A percentile compares a stretch with the other conserved stretches of the same genome.
phyloP scores from a whole-genome alignment of 1,140 invertebrate species.

The Vanessa atalanta region DNA sequence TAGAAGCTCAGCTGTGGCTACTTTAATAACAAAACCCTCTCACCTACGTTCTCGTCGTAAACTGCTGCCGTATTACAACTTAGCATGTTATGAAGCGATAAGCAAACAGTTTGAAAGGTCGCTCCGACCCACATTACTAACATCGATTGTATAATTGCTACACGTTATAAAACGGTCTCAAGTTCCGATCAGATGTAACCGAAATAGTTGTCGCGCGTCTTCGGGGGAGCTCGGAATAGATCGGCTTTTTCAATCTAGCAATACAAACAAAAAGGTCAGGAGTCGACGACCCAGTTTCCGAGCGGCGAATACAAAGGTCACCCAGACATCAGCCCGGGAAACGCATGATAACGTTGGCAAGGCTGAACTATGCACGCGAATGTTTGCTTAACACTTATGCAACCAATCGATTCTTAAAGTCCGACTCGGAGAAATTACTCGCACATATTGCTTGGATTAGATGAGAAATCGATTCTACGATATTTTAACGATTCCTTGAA shows the following conservation, averaged over 20 bases:
- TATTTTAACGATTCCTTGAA: not conserved
- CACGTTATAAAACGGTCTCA: conserved; percentile 9
- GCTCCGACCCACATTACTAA: conserved; percentile 28
- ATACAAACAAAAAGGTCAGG: conserved; percentile 76
- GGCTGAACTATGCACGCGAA: conserved; percentile 57
- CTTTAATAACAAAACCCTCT: conserved; percentile 31
- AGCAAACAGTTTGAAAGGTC: conserved; percentile 26
- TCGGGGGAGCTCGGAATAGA: conserved; percentile 49
- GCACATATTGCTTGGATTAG: not conserved
- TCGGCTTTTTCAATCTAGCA: conserved; percentile 64
- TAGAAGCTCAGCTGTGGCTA: conserved; percentile 32
- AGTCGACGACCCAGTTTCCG: conserved; percentile 73
- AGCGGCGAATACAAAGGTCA: conserved; percentile 70
- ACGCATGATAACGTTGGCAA: conserved; percentile 63
- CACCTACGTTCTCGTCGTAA: conserved; percentile 19
- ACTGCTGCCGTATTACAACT: conserved; percentile 26
- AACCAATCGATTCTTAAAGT: conserved; percentile 35
- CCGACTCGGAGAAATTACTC: conserved; percentile 16
- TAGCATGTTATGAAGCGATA: conserved; percentile 23
- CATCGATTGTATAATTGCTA: conserved; percentile 21
- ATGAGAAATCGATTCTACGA: conserved; percentile 12
- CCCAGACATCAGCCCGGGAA: conserved; percentile 69
- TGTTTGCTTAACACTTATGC: conserved; percentile 52
- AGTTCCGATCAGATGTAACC: conserved; percentile 42
- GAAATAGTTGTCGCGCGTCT: conserved; percentile 56